A percentile compares a stretch with the other conserved stretches of the same genome.
phyloP scores from a whole-genome alignment of 2,113 vertebrate species.

The Carettochelys insculpta region DNA sequence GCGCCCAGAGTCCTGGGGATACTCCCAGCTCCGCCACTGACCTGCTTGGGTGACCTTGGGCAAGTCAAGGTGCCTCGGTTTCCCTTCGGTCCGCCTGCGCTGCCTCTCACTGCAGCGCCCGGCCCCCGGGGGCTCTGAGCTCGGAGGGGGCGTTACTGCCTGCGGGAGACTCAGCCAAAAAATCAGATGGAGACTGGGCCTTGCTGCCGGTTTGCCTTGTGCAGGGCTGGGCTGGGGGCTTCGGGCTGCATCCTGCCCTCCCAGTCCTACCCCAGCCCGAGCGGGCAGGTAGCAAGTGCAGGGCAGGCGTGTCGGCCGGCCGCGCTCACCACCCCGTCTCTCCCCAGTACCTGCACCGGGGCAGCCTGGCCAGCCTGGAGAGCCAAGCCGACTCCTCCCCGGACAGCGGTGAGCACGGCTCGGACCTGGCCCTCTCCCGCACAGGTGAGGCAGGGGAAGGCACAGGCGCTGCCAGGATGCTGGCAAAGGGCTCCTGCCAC shows the following conservation, averaged over 20 bases:
- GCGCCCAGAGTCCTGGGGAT: too few species aligned
- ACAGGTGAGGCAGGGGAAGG: slow-evolving; percentile 69
- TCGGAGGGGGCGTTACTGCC: not conserved
- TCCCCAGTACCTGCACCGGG: slow-evolving; percentile 70
- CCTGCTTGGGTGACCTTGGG: not conserved
- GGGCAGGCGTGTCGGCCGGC: not conserved
- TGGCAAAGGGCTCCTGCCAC: too few species aligned
- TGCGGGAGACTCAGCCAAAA: not conserved
- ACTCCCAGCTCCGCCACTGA: not conserved
- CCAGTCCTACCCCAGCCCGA: not conserved
- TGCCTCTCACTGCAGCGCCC: not conserved
- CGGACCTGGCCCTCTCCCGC: slow-evolving; percentile 70
- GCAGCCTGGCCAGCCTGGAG: slow-evolving; percentile 75
- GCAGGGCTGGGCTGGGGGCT: not conserved
- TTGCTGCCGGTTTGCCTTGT: not conserved
- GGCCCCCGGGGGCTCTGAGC: not conserved
- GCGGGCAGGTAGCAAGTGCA: not conserved
- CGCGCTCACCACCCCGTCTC: not conserved
- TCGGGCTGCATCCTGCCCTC: not conserved
- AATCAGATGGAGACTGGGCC: not conserved
- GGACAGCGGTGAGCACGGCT: slow-evolving; percentile 81
- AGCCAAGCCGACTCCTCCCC: slow-evolving; percentile 82
- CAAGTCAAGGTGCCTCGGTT: not conserved
- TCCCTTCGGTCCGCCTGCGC: not conserved
- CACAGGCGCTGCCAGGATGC: not conserved